These are phyloP conservation scores for Hirtodrosophila duncani DNA, from an alignment of 2,888 invertebrate species.

Conservation along the genomic window DNA sequence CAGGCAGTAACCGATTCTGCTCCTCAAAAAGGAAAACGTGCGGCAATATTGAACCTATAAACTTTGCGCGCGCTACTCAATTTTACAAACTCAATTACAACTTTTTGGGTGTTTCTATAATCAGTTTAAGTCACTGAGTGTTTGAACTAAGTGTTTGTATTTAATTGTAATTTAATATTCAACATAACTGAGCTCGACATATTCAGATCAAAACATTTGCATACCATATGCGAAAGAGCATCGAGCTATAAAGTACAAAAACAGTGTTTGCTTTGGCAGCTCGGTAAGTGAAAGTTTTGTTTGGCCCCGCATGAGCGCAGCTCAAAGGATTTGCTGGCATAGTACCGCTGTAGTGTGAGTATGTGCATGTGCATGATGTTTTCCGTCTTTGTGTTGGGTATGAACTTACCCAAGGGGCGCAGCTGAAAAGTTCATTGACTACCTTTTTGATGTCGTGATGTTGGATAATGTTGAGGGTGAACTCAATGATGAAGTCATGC, in stretches of 20 bases:
- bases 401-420: constrained; percentile 9
- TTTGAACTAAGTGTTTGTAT: no score
- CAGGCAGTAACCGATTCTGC: constrained; percentile 21
- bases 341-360: no score
- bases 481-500: constrained; percentile 27
- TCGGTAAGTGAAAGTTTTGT: constrained; percentile 38
- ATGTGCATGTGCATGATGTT: constrained; percentile 1
- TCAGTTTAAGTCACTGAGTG: no score
- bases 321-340: constrained; percentile 9
- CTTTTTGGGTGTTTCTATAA: no score
- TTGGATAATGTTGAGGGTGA: no score
- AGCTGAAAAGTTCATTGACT: constrained; percentile 33
- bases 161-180: no score
- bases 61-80: constrained; percentile 6
- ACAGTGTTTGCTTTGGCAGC: constrained; percentile 1
- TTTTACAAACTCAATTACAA: no score
- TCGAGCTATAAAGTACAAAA: constrained; percentile 49
- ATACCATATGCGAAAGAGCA: constrained; percentile 26
- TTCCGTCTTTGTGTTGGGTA: background rate
- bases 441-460: constrained; percentile 1
- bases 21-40: background rate
- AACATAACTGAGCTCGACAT: no score
- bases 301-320: constrained; percentile 10
- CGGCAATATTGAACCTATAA: constrained; percentile 4
- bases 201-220: no score